Base-by-base conservation (phyloP, 1,140 invertebrate genomes). In the Phortica variegata region DNA sequence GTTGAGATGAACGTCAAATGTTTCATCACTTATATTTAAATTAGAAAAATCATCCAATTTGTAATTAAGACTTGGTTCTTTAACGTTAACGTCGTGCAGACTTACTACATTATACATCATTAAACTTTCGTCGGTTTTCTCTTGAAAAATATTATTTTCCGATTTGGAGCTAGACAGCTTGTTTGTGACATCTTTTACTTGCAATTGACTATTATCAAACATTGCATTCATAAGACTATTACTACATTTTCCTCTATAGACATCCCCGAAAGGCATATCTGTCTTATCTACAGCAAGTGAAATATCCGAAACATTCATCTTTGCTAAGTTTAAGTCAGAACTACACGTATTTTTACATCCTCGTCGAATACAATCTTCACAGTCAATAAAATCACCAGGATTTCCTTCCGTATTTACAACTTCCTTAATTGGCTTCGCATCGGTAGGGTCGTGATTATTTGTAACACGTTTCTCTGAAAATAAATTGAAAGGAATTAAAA, bases 81-180 rank as follows among this genome's bases (percentile, higher is more conserved):
- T 31, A 10, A 33, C 23, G 44, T 43, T 59, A 9, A 65, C 48
- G 38, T 65, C 54, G 34, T 65, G 54, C 42, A 65, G 20, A 36
- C 61, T 65, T 29, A 65, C 61, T 36, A 65, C 60, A 49, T 65
- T 52, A 19, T 58, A 65, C 2, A 52, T 47, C 4, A 53, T 47
- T 19, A 60, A 50, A 29, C 50, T 50, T 7, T 47, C 45, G 10
- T 54, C 41, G 2, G 57, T 37, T 17, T 58, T 60, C 43, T 60
- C 49, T 42, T 65, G 48, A 42, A 52, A 60, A 26, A 65, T 65
- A 37, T 65, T 61, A 31, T 65, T 65, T 23, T 65, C 61, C 18
- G 61, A 65, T 26, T 62, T 60, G 8, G 61, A 65, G 10, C 49
- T 45, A 29, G 51, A 44, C 26, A 65, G 46, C 7, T 55, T 52